Evolutionary conservation across 1,140 invertebrate genomes (phyloP), one percentile per base, ranked within the genome.

Genomic region (Dendrolimus kikuchii): DNA sequence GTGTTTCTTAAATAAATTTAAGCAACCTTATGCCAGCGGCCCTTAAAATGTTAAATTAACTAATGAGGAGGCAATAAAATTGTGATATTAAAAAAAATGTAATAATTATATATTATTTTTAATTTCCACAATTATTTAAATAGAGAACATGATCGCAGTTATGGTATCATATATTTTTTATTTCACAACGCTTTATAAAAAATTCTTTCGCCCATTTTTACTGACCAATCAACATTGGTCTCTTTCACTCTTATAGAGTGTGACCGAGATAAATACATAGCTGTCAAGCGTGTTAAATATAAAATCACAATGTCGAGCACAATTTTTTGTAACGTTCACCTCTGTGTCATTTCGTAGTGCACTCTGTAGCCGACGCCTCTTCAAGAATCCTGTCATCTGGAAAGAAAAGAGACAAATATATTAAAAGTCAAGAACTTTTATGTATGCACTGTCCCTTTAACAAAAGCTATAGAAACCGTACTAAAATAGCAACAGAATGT

Each of bases 371-470:
- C 81, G 44, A 77, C 46, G 38, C 65, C 66, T 77, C 68, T 83
- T 83, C 82, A 86, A 64, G 77, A 81, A 59, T 74, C 70, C 71
- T 86, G 82, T 86, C 82, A 86, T 86, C 82, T 86, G 81, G 23
- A 86, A 81, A 61, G 59, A 65, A 62, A 74, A 49, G 51, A 48
- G 47, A 54, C 23, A 8, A 23, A 9, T 23, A n/a, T 5, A 50
- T 40, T 3, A 5, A 6, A 37, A 38, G 6, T 23, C 1, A 23
- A 23, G 23, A 23, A 23, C 23, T 23, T 23, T 23, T 23, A 23
- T 23, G 23, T 23, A 23, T 23, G 23, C 23, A 23, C 23, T 23
- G 23, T 2, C 1, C 23, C 23, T 23, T 3, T 23, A 23, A 23
- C 23, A 23, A 23, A 23, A 1, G 23, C 23, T 23, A 23, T 23